Conservation (phyloP, 1,140 invertebrate species). For the Heliconius nattereri region DNA sequence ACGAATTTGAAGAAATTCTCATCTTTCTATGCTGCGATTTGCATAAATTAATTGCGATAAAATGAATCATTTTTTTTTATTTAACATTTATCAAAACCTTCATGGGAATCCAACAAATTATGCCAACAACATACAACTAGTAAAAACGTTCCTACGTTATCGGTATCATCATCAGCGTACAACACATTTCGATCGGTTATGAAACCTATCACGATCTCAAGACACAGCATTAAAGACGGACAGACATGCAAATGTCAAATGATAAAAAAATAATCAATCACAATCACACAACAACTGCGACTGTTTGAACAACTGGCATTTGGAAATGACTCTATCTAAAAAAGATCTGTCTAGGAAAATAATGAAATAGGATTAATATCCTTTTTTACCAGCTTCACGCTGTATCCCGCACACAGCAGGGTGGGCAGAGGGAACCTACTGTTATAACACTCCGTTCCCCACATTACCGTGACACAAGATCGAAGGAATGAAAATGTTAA, state of each 20-base stretch:
- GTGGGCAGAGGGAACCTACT: too few relatives aligned
- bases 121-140: not conserved
- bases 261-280: constrained; percentile 28
- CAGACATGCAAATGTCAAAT: constrained; percentile 26
- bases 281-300: constrained; percentile 10
- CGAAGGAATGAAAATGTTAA: too few relatives aligned
- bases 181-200: constrained; percentile 14
- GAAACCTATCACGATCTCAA: constrained; percentile 23
- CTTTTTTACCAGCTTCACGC: too few relatives aligned
- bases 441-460: too few relatives aligned
- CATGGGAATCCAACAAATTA: not conserved
- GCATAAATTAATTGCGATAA: too few relatives aligned
- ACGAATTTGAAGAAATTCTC: too few relatives aligned
- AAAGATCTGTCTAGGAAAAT: not conserved
- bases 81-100: not conserved
- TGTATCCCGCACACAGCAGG: too few relatives aligned
- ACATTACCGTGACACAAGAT: too few relatives aligned
- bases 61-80: too few relatives aligned
- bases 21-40: too few relatives aligned
- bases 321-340: not conserved
- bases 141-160: not conserved
- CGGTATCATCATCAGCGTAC: constrained; percentile 4
- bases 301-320: constrained; percentile 16
- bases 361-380: too few relatives aligned
- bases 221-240: not conserved